Evolutionary conservation across 2,888 invertebrate genomes (phyloP).

Genomic region (Netelia virgata): DNA sequence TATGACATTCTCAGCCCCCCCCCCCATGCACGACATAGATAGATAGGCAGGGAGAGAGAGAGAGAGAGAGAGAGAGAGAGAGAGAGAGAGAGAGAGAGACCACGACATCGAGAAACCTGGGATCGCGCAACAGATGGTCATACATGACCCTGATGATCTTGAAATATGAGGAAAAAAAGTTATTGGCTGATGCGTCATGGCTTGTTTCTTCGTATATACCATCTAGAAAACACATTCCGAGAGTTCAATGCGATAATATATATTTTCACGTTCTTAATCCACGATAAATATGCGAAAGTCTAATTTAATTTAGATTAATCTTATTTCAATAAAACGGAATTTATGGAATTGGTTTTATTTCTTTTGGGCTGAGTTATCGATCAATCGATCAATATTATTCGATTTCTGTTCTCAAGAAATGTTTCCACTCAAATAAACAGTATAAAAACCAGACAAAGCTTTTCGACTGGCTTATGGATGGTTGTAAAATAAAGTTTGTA

Average conservation of each 20-base stretch:
- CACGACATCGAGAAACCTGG: slow-evolving; percentile 66
- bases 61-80: slow-evolving; percentile 8
- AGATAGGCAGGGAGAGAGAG: slow-evolving; percentile 6
- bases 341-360: no score
- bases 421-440: no score
- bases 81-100: slow-evolving; percentile 12
- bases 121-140: slow-evolving; percentile 63
- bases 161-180: slow-evolving; percentile 53
- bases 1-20: slow-evolving; percentile 58
- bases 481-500: no score
- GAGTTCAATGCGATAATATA: background rate
- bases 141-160: slow-evolving; percentile 59
- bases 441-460: no score
- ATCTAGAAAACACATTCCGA: slow-evolving; percentile 6
- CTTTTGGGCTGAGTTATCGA: no score
- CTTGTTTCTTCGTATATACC: slow-evolving; percentile 1
- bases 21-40: slow-evolving; percentile 8
- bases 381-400: no score
- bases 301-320: background rate
- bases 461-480: no score
- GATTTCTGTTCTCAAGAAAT: no score
- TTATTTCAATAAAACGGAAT: no score
- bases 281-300: background rate
- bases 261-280: slow-evolving; percentile 1
- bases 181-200: slow-evolving; percentile 18